Percentiles rank a stretch among this genome's conserved stretches.
phyloP scores from a whole-genome alignment of 2,113 vertebrate species.

The Engystomops pustulosus region DNA sequence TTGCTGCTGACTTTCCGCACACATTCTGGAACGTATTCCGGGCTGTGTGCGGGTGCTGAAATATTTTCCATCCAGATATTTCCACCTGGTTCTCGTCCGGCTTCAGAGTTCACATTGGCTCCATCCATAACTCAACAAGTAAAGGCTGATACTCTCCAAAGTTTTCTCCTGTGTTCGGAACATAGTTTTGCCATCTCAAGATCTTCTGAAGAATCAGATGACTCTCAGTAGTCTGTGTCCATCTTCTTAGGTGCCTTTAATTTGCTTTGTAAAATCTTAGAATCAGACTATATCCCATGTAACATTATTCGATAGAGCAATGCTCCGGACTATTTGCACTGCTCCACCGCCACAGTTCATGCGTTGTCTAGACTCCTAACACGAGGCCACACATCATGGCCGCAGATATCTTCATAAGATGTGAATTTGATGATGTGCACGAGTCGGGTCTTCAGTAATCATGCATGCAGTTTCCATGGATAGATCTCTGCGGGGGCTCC shows the following conservation, averaged over 20 bases:
- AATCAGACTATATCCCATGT: neutral
- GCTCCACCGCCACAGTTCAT: neutral
- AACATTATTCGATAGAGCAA: neutral
- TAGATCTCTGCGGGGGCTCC: neutral
- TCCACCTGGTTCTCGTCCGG: too few relatives aligned
- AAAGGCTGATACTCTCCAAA: too few relatives aligned
- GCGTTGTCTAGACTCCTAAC: neutral
- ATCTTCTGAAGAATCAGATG: neutral
- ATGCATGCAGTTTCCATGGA: slow-evolving; percentile 22
- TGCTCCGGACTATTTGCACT: neutral
- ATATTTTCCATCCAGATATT: too few relatives aligned
- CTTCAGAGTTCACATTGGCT: too few relatives aligned
- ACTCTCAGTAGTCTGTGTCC: neutral
- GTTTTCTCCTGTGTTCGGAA: too few relatives aligned
- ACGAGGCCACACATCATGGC: neutral
- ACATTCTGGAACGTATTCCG: too few relatives aligned
- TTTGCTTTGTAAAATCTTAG: neutral
- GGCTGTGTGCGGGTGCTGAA: too few relatives aligned
- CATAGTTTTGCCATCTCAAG: too few relatives aligned
- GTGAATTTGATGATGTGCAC: neutral
- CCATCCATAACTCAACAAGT: too few relatives aligned
- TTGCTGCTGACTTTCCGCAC: too few relatives aligned
- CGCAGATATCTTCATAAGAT: neutral
- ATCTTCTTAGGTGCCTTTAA: neutral
- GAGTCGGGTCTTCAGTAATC: neutral